Base-by-base conservation (phyloP, 37 sponge, comb jelly and placozoan genomes). In the Theonella swinhoei region DNA sequence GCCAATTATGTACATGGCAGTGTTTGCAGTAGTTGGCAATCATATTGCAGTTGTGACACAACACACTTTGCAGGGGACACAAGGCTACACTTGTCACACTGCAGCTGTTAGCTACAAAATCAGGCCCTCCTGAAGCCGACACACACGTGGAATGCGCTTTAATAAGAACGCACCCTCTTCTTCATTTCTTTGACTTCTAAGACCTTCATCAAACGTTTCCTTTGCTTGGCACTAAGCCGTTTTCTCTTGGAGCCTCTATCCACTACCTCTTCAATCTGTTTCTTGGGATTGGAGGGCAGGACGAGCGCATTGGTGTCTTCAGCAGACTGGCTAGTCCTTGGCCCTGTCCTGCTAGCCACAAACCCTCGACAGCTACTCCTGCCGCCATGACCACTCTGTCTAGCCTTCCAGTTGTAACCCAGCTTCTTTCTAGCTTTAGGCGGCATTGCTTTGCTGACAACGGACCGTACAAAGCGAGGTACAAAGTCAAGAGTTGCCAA, bases 171-270 rank as follows among this genome's bases (percentile, higher is more conserved):
- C 62, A 94, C 95, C 76, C 84, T 91, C 1, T 85, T 85, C 75
- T 91, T 88, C 68, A 80, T 91, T 59, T 88, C 82, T 61, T 91
- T 94, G 9, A 62, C 71, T 61, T 94, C 92, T 0, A 94, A n/a
- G 36, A 91, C 47, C 70, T 87, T 91, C 73, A 71, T 59, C 23
- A 94, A 75, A 9, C 80, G 78, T 68, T 90, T 94, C 62, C 58
- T 87, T 47, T 88, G 89, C 69, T 80, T 91, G 5, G 19, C 28
- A 25, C 72, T 83, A 35, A 94, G 70, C 68, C 72, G 90, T 4
- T 83, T 86, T 58, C 88, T 72, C 39, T 82, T 88, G 3, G 35
- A 7, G 24, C 2, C 34, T 11, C 36, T 24, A 31, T 72, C 84
- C 9, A 0, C 76, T 23, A 43, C 62, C 40, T 62, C 34, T 19